phyloP scores from a whole-genome alignment of 2,888 invertebrate genomes.

The Agriopis marginaria region DNA sequence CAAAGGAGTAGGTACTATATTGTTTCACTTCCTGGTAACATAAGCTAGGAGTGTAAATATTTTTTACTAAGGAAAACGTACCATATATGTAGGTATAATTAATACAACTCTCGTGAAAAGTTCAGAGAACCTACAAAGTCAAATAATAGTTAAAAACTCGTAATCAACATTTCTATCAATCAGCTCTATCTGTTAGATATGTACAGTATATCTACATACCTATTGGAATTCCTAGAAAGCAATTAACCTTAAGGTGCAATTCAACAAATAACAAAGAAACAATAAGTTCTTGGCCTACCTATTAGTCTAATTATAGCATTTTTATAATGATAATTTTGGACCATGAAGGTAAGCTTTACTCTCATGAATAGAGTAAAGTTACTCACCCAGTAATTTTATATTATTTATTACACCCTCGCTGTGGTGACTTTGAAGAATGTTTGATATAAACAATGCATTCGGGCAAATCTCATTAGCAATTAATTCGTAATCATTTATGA shows the following conservation, averaged over 20 bases:
- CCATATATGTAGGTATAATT: no score
- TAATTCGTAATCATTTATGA: not conserved
- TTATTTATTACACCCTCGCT: not conserved
- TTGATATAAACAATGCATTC: not conserved
- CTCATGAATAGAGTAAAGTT: not conserved
- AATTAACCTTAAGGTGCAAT: no score
- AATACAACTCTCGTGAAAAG: no score
- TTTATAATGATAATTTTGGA: not conserved
- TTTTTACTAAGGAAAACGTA: not conserved
- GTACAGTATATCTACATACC: no score
- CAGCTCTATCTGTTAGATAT: no score
- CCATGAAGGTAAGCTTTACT: not conserved
- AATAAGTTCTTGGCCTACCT: no score
- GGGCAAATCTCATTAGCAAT: not conserved
- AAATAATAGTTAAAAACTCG: no score
- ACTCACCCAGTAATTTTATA: not conserved
- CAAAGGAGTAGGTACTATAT: not conserved
- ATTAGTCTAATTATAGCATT: not conserved
- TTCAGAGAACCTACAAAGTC: no score
- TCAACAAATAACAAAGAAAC: no score
- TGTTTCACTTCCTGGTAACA: constrained; percentile 9
- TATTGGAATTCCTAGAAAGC: no score
- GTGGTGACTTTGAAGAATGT: not conserved
- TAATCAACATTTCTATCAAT: no score
- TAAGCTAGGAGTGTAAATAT: not conserved